Conservation (phyloP, 2,797 vertebrate species). For the Phataginus tricuspis region DNA sequence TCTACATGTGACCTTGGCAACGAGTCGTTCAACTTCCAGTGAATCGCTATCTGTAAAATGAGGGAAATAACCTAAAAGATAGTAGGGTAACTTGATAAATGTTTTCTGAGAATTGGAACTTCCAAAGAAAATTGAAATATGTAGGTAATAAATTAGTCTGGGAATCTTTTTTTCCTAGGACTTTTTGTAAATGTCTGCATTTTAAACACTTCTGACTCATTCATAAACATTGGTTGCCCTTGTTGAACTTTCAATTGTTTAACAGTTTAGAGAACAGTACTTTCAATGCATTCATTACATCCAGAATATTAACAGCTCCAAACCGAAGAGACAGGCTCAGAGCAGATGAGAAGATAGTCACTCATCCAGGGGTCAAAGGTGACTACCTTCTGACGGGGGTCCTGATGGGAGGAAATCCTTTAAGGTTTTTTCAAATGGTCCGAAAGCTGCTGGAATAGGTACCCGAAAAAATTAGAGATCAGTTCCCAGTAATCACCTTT, state of each 20-base stretch:
- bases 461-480: not conserved
- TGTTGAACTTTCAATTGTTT: not conserved
- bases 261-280: not conserved
- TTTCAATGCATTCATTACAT: not conserved
- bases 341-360: not conserved
- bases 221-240: not conserved
- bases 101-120: conserved; percentile 63
- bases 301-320: not conserved
- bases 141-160: conserved; percentile 45
- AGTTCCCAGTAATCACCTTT: not conserved
- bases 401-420: not conserved
- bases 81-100: conserved; percentile 16
- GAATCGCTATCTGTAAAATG: not conserved
- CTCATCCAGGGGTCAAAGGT: not conserved
- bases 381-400: not conserved
- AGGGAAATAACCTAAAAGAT: not conserved
- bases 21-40: conserved; percentile 24
- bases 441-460: not conserved
- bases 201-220: conserved; percentile 24
- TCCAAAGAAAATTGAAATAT: conserved; percentile 3
- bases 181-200: conserved; percentile 53
- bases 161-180: conserved; percentile 19
- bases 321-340: not conserved
- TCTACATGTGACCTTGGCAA: conserved; percentile 18
- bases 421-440: not conserved